Conservation (phyloP, 2,113 vertebrate species). For the Spilogale gracilis region DNA sequence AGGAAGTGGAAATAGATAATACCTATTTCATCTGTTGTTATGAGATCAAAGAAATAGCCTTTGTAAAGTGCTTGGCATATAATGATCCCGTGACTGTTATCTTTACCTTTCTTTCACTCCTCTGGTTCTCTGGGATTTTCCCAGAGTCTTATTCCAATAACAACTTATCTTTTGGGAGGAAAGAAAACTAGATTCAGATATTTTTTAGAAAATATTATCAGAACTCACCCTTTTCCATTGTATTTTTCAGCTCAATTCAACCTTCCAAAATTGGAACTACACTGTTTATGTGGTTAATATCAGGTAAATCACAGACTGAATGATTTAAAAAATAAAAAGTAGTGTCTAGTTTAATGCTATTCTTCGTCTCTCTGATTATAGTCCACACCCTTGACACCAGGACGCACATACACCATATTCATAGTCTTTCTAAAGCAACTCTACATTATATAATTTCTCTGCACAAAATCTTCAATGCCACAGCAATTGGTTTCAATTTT, state of each 20-base stretch:
- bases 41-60: not conserved
- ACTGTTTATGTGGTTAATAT: slow-evolving; percentile 90
- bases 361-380: not conserved
- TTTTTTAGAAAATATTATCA: not conserved
- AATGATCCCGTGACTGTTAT: not conserved
- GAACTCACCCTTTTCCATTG: slow-evolving; percentile 69
- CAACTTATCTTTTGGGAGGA: slow-evolving; percentile 52
- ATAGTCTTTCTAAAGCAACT: not conserved
- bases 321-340: slow-evolving; percentile 35
- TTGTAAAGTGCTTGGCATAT: not conserved
- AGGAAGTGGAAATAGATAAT: not conserved
- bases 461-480: not conserved
- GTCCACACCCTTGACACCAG: not conserved
- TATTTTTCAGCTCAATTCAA: slow-evolving; percentile 94
- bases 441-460: not conserved
- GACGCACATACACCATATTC: not conserved
- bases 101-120: slow-evolving; percentile 38
- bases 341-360: not conserved
- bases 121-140: slow-evolving; percentile 12
- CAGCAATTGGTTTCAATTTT: not conserved
- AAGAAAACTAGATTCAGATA: slow-evolving; percentile 53
- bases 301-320: slow-evolving; percentile 89
- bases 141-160: slow-evolving; percentile 3
- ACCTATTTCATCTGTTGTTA: not conserved
- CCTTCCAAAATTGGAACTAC: slow-evolving; percentile 94